Evolutionary conservation across 2,888 invertebrate species (phyloP), one percentile per base, ranked within the genome.

Genomic region (Idaea dimidiata): DNA sequence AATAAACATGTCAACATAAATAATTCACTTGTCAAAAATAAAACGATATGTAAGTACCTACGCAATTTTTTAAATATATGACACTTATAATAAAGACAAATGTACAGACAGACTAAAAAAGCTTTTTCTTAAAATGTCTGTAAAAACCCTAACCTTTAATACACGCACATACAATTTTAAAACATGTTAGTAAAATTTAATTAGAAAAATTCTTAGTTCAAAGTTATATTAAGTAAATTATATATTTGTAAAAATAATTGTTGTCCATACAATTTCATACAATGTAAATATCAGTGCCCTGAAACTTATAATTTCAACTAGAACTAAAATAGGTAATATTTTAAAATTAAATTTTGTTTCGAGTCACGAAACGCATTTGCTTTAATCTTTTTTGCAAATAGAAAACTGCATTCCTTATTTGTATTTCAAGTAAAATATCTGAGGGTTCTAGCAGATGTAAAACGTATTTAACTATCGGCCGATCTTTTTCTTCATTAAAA

Each of bases 321-420:
- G 10, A 14, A 14, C 10, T 2, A 43, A 14, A 43, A 43, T 43
- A 14, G 8, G 43, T 43, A 43, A 43, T 14, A 43, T 3, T 43
- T 43, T 3, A 8, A 43, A 14, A 43, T 75, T 67, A 63, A 66
- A 72, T 76, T 78, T 75, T 75, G 73, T 77, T 76, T 74, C 64
- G 65, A 75, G 74, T 76, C 76, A 78, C 77, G 79, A 73, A 66
- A 62, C 57, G 59, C 59, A 60, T 67, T 68, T 59, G 59, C 58
- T 59, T 61, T 54, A 32, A 43, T 59, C 57, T 62, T 64, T 60
- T 58, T 60, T 62, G 54, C 57, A 16, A 17, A 8, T 24, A 54
- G 16, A 10, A 24, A 53, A 59, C 17, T 54, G n/a, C 6, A 54
- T 54, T 14, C 3, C 1, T 18, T 56, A 24, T 54, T 16, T 16